phyloP scores from a whole-genome alignment of 2,797 vertebrate species.

The Pipistrellus nathusii region DNA sequence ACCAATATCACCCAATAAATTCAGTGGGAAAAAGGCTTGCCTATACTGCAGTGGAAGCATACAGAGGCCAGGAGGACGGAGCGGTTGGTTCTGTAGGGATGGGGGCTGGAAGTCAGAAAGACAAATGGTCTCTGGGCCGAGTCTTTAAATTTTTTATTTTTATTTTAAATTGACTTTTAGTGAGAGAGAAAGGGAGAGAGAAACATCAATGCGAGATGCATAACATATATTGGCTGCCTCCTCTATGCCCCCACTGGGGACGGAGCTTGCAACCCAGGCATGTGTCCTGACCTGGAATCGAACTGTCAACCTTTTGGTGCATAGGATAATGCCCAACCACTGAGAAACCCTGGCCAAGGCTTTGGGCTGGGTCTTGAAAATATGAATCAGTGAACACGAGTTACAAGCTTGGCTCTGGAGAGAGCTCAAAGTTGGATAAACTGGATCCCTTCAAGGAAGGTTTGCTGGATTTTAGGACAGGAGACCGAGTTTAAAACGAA shows the following conservation, averaged over 20 bases:
- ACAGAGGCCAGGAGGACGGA: neutral
- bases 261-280: no score
- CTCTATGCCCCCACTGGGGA: no score
- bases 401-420: neutral
- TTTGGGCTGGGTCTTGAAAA: neutral
- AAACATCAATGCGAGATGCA: no score
- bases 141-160: neutral
- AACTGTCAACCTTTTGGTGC: no score
- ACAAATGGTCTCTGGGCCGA: neutral
- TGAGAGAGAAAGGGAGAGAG: no score
- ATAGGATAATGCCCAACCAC: no score
- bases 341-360: no score
- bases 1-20: neutral
- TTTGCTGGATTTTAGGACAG: neutral
- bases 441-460: neutral
- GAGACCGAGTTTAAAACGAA: neutral
- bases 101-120: neutral
- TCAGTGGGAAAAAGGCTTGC: neutral
- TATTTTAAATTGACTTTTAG: no score
- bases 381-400: neutral
- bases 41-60: neutral
- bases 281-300: no score
- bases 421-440: neutral
- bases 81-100: neutral
- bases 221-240: no score